Percentiles rank a stretch among this genome's conserved stretches.
phyloP scores from a whole-genome alignment of 2,797 vertebrate genomes.

The Sus cebifrons region DNA sequence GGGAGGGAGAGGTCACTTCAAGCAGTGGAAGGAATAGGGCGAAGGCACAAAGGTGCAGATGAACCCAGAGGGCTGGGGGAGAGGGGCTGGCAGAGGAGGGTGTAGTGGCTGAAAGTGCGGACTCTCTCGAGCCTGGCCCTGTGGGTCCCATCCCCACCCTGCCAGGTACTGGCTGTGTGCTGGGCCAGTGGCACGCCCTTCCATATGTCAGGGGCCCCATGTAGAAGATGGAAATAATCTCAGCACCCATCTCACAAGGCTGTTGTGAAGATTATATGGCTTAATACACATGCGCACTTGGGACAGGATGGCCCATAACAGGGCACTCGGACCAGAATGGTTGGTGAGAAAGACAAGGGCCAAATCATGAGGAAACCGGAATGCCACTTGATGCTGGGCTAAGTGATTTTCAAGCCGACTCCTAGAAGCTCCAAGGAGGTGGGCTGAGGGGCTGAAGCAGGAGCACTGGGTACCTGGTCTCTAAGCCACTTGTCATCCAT shows the following conservation, averaged over 20 bases:
- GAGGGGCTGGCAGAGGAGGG: rapidly evolving
- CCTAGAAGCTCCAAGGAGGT: background rate
- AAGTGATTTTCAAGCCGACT: background rate
- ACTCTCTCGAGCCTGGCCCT: background rate
- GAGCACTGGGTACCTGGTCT: background rate
- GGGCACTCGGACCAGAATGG: background rate
- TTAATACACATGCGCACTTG: background rate
- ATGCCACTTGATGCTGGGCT: background rate
- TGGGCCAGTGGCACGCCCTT: background rate
- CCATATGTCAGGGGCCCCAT: background rate
- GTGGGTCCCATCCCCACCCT: background rate
- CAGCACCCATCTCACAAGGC: background rate
- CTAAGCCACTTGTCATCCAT: background rate
- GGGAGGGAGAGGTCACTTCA: background rate
- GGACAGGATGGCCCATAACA: background rate
- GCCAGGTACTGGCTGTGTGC: background rate
- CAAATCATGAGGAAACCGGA: background rate
- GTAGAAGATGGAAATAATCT: background rate
- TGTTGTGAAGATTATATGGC: background rate
- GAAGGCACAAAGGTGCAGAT: rapidly evolving
- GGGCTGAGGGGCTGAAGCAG: background rate
- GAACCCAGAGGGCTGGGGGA: background rate
- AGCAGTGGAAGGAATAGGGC: background rate
- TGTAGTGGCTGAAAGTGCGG: rapidly evolving
- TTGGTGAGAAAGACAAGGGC: background rate